Conservation (phyloP, 2,113 vertebrate genomes). For the Cyprinodon tularosa region DNA sequence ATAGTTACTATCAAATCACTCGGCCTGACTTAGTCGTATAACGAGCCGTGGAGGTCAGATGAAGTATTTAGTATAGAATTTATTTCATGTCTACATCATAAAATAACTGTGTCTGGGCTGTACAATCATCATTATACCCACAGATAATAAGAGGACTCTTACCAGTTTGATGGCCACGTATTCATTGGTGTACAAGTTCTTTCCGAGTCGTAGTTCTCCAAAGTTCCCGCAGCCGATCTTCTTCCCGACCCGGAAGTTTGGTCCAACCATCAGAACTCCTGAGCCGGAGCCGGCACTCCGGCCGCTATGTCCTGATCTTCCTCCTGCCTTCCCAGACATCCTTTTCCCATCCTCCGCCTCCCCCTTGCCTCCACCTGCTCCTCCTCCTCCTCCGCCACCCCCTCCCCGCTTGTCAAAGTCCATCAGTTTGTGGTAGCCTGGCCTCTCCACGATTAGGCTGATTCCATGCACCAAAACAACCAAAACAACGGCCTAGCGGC, state of each 20-base stretch:
- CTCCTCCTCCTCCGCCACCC: conserved; percentile 80
- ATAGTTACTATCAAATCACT: too few species aligned
- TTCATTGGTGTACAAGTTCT: conserved; percentile 95
- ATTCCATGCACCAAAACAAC: conserved; percentile 85
- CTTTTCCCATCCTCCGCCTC: conserved; percentile 90
- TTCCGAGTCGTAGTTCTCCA: conserved; percentile 93
- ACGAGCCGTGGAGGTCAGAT: too few species aligned
- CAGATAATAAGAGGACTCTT: conserved; percentile 52
- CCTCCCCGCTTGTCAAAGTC: conserved; percentile 95
- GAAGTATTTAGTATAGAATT: background rate
- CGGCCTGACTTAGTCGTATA: too few species aligned
- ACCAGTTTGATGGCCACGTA: conserved; percentile 98
- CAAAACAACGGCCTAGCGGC: conserved; percentile 69
- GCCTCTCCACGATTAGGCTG: conserved; percentile 93
- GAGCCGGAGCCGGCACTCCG: conserved; percentile 87
- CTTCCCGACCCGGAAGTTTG: conserved; percentile 96
- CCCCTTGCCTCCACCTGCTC: conserved; percentile 78
- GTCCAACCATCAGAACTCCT: conserved; percentile 96
- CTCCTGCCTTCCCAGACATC: conserved; percentile 83
- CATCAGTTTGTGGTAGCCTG: conserved; percentile 97
- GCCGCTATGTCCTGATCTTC: conserved; percentile 67
- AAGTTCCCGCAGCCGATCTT: conserved; percentile 98
- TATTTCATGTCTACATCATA: background rate
- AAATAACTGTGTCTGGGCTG: background rate
- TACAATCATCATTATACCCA: background rate